Evolutionary conservation across 1,140 invertebrate genomes (phyloP).

Genomic region (Harpegnathos saltator): DNA sequence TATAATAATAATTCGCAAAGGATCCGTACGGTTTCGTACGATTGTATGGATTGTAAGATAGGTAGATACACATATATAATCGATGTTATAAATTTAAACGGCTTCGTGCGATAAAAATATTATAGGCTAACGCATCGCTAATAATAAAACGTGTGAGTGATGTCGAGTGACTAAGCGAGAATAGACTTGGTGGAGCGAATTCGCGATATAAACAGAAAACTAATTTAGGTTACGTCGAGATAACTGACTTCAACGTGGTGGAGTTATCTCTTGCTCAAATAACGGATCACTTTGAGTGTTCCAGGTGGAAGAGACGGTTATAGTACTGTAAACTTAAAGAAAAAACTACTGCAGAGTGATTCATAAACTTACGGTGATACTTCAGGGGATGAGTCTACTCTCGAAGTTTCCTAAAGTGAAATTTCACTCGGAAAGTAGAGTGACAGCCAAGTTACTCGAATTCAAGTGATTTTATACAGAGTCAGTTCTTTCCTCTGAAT

Average conservation of each 20-base stretch:
- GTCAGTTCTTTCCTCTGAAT: too few relatives aligned
- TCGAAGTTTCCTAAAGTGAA: too few relatives aligned
- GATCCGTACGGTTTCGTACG: neutral
- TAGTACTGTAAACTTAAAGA: too few relatives aligned
- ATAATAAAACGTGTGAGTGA: conserved; percentile 15
- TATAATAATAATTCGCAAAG: neutral
- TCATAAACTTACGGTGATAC: too few relatives aligned
- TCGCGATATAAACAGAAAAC: conserved; percentile 5
- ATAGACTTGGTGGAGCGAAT: neutral
- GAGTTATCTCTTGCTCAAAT: neutral
- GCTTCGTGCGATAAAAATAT: neutral
- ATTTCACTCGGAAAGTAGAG: too few relatives aligned
- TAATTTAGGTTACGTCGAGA: neutral
- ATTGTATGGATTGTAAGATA: neutral
- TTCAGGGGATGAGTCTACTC: too few relatives aligned
- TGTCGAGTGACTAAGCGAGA: neutral
- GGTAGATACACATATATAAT: neutral
- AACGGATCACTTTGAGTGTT: too few relatives aligned
- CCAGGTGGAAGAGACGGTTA: too few relatives aligned
- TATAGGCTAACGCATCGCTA: neutral
- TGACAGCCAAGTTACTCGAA: too few relatives aligned
- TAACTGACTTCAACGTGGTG: neutral
- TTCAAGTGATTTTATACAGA: too few relatives aligned
- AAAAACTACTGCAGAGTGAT: too few relatives aligned
- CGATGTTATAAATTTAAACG: neutral